Base-by-base conservation (phyloP, 2,113 vertebrate genomes). In the Sus scrofa region DNA sequence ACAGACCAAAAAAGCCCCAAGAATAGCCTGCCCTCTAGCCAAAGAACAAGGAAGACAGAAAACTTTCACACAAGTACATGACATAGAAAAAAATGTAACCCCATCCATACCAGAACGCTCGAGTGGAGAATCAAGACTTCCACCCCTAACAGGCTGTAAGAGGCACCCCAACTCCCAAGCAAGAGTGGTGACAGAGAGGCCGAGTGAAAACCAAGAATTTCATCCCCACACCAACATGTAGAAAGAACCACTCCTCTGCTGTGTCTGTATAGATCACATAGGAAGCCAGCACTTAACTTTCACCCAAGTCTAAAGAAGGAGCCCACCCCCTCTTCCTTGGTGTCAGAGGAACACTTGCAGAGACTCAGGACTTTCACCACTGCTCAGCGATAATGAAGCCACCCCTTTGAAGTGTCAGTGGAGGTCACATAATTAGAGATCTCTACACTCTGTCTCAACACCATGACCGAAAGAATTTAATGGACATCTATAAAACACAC, bases 41-140 rank as follows among this genome's bases (percentile, higher is more conserved):
- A 94, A 83, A 65, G 20, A 89, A 15, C 44, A 68, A 84, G 9
- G 18, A 89, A n/a, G 22, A 74, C 78, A 81, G n/a, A 73, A 94
- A 81, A 54, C 26, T 62, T 79, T 88, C 15, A 87, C 24, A 71
- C 62, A 89, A 75, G 60, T 16, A 60, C 60, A 68, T 60, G 30
- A 50, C 30, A 89, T 3, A 32, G 78, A 54, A 68, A 89, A 67
- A 84, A 50, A 34, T 58, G 86, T 4, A 84, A 60, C 32, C 70
- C 60, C 52, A 75, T 6, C 44, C 81, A 75, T 10, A 18, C 18
- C 70, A 73, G 52, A 92, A 52, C 58, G 50, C 34, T 34, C 32
- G 56, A 83, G 77, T 12, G 7, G 44, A 74, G 8, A 89, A 6
- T 50, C 70, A 89, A 75, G 78, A 30, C 52, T 84, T 84, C 50